Percentiles rank a stretch among this genome's conserved stretches.
Evolutionary conservation across 2,113 vertebrate genomes (phyloP).

Genomic region (Malaclemys terrapin): DNA sequence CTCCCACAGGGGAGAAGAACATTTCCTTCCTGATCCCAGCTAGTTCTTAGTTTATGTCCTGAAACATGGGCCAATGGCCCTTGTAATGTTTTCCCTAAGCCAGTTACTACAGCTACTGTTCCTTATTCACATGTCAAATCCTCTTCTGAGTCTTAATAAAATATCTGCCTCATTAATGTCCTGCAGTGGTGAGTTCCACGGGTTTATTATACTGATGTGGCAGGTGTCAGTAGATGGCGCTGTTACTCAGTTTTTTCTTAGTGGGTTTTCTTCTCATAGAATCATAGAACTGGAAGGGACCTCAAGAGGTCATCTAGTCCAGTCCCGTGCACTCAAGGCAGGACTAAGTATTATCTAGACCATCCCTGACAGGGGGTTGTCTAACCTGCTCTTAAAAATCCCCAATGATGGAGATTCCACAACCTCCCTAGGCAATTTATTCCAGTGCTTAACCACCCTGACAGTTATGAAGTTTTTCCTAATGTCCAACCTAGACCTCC

Average conservation of each 20-base stretch:
- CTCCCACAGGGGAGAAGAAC: background rate
- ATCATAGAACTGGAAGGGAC: too few species aligned
- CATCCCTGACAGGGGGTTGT: too few species aligned
- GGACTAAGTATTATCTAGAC: too few species aligned
- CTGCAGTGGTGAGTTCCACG: background rate
- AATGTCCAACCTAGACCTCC: too few species aligned
- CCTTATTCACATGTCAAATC: background rate
- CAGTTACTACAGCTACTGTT: background rate
- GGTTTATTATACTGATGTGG: background rate
- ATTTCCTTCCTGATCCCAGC: background rate
- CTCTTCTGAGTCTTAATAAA: background rate
- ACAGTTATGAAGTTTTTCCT: too few species aligned
- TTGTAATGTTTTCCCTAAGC: background rate
- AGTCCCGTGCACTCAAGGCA: too few species aligned
- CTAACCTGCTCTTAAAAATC: too few species aligned
- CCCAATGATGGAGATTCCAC: too few species aligned
- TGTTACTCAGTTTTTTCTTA: background rate
- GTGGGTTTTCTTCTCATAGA: background rate
- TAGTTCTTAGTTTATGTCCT: background rate
- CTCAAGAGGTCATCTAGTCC: too few species aligned
- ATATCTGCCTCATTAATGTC: background rate
- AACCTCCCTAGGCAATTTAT: too few species aligned
- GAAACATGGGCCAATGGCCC: background rate
- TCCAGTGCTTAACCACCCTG: too few species aligned
- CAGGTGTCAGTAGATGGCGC: background rate